Base-by-base conservation (phyloP, 2,113 vertebrate genomes). In the Tachysurus vachellii region DNA sequence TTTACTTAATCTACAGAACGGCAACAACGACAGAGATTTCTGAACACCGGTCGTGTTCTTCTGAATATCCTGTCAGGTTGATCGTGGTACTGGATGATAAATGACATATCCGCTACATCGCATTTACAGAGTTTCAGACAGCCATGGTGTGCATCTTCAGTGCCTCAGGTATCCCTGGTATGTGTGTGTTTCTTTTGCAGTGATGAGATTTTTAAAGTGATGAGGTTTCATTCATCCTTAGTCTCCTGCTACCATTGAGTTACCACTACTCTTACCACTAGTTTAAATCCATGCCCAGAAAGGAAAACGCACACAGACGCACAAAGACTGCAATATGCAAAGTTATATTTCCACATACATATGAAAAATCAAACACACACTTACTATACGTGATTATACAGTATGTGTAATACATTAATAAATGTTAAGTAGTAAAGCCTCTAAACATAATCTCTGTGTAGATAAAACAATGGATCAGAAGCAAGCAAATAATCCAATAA, bases 221-320 rank as follows among this genome's bases (percentile, higher is more conserved):
- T 4, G n/a, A 57, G 26, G 54, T 17, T 68, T 83, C 11, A 53
- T 82, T 82, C 36, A 44, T 53, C 23, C 13, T 4, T 68, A 6
- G 13, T 31, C 23, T 89, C 77, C 14, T 79, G 26, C 56, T 76
- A 82, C 81, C 83, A 89, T 80, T 70, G 87, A 87, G 79, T 86
- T 90, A 86, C 57, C 79, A 76, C 19, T 54, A 61, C 31, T 36
- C 28, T 68, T 56, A 71, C 79, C 31, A 50, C 36, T n/a, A 14
- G 31, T 75, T 10, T 28, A 59, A 47, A 14, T 79, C 42, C 31
- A 66, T 59, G 31, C 31, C 31, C 1, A 26, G 64, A 79, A 56
- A 64, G 28, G 42, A 53, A 80, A 56, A 26, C 19, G 17, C 31
- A 62, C 64, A 71, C 56, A 80, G 23, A 64, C 73, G 54, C 11